Evolutionary conservation across 2,888 invertebrate species (phyloP).

Genomic region (Operophtera brumata): DNA sequence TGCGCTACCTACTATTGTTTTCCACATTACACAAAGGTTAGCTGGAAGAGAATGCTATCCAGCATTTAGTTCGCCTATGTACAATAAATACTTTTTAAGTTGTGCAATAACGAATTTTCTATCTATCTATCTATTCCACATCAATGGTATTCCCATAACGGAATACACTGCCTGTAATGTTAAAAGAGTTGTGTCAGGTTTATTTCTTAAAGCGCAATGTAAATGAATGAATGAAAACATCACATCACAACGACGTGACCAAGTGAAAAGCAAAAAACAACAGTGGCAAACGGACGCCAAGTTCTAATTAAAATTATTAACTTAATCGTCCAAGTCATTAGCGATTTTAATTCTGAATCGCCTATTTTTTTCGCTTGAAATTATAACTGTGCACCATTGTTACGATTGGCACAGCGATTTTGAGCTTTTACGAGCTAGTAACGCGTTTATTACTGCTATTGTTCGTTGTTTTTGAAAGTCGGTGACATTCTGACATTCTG

Average conservation of each 20-base stretch:
- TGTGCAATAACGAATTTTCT: too few species aligned
- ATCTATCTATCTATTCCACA: too few species aligned
- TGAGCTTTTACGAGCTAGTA: constrained; percentile 51
- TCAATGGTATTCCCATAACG: too few species aligned
- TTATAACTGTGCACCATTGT: constrained; percentile 60
- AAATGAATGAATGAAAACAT: constrained; percentile 2
- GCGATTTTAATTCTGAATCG: constrained; percentile 78
- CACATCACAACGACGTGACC: constrained; percentile 24
- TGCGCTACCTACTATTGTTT: too few species aligned
- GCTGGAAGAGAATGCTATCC: too few species aligned
- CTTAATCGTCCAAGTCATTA: constrained; percentile 81
- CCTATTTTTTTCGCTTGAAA: constrained; percentile 58
- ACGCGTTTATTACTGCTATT: background rate
- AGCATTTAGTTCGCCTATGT: too few species aligned
- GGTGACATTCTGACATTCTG: background rate
- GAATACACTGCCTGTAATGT: background rate
- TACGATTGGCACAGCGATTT: constrained; percentile 57
- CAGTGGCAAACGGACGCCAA: constrained; percentile 65
- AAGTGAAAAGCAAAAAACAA: constrained; percentile 44
- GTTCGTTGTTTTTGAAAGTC: background rate
- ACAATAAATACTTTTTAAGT: too few species aligned
- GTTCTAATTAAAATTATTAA: constrained; percentile 81
- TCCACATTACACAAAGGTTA: too few species aligned
- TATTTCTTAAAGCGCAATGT: constrained; percentile 7
- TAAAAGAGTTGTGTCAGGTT: background rate